Percentiles rank a stretch among this genome's conserved stretches.
Evolutionary conservation across 2,888 invertebrate genomes (phyloP).

Genomic region (Ornithoptera alexandrae): DNA sequence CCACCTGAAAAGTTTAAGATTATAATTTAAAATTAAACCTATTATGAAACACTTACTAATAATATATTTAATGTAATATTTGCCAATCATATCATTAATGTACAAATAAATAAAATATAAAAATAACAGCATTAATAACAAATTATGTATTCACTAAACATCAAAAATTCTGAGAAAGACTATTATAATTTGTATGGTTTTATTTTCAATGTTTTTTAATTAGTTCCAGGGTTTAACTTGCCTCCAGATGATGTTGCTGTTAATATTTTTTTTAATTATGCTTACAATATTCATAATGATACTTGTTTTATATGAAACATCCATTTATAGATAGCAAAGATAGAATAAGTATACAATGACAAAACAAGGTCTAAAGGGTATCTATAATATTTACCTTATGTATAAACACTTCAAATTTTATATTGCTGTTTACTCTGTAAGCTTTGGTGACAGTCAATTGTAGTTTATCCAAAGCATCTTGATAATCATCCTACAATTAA

Average conservation of each 20-base stretch:
- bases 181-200: too few relatives aligned
- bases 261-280: too few relatives aligned
- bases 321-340: too few relatives aligned
- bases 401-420: slow-evolving; percentile 99
- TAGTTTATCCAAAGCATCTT: slow-evolving; percentile 95
- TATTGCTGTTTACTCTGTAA: slow-evolving; percentile 95
- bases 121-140: background rate
- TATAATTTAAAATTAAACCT: background rate
- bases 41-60: background rate
- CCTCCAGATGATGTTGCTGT: too few relatives aligned
- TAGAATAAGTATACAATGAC: too few relatives aligned
- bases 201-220: too few relatives aligned
- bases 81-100: background rate
- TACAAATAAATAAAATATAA: background rate
- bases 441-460: slow-evolving; percentile 96
- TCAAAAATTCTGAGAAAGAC: too few relatives aligned
- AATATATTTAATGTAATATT: background rate
- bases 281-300: too few relatives aligned
- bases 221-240: too few relatives aligned
- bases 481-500: slow-evolving; percentile 92
- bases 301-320: too few relatives aligned
- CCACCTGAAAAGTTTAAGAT: slow-evolving; percentile 82
- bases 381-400: slow-evolving; percentile 87
- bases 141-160: too few relatives aligned
- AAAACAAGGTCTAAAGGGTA: background rate